phyloP scores from a whole-genome alignment of 2,113 vertebrate species.

The Piaya cayana region DNA sequence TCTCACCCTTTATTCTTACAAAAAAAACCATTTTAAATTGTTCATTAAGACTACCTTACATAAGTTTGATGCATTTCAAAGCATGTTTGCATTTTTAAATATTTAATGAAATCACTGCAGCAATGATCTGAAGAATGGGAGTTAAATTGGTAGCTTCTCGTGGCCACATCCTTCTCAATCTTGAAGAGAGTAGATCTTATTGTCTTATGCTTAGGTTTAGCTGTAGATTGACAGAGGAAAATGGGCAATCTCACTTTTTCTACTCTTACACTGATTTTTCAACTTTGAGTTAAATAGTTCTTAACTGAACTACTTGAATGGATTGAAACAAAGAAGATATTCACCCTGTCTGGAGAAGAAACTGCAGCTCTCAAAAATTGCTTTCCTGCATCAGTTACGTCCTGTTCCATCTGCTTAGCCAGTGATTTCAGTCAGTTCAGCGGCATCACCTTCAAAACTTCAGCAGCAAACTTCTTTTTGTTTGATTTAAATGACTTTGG shows the following conservation, averaged over 20 bases:
- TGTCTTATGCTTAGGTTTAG: not conserved
- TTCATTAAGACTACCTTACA: not conserved
- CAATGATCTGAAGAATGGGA: not conserved
- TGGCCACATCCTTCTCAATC: not conserved
- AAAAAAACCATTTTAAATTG: not conserved
- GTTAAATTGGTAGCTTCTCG: not conserved
- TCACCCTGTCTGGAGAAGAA: not conserved
- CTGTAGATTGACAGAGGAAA: not conserved
- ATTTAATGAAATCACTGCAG: not conserved
- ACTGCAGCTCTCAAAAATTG: not conserved
- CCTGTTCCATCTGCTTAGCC: not conserved
- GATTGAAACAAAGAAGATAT: constrained; percentile 33
- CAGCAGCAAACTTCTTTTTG: not conserved
- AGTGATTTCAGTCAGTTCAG: not conserved
- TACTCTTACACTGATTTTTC: not conserved
- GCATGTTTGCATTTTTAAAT: not conserved
- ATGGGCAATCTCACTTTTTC: not conserved
- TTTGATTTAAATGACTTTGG: not conserved
- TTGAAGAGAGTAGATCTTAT: not conserved
- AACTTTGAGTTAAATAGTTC: constrained; percentile 5
- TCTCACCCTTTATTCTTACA: not conserved
- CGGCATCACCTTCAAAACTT: not conserved
- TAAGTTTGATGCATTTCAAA: not conserved
- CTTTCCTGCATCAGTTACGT: not conserved
- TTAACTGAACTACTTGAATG: not conserved